Percentiles rank a stretch among this genome's conserved stretches.
These are phyloP conservation scores for Bolinopsis microptera DNA, from an alignment of 37 sponge, comb jelly and placozoan species.

Conservation along the genomic window DNA sequence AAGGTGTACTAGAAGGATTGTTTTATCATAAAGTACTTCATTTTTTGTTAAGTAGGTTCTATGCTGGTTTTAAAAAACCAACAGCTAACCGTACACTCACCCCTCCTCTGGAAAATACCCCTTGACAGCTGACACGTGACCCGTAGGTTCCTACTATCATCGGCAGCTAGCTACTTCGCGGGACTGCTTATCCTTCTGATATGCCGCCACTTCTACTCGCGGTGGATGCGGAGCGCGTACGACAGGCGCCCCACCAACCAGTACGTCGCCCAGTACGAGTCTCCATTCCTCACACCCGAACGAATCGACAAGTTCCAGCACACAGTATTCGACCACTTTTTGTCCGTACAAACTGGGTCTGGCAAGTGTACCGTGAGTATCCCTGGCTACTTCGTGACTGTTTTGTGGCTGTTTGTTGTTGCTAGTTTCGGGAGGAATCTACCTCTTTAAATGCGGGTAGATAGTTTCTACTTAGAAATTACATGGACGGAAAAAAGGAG, in stretches of 20 bases:
- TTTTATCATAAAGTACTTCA: too few relatives aligned
- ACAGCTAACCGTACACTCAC: not conserved
- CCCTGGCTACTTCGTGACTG: not conserved
- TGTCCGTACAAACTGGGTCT: slow-evolving; percentile 44
- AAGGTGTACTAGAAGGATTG: too few relatives aligned
- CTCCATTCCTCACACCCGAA: slow-evolving; percentile 58
- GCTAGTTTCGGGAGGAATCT: not conserved
- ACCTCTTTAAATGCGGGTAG: not conserved
- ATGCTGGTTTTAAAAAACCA: not conserved
- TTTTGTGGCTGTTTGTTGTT: not conserved
- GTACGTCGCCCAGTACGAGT: slow-evolving; percentile 41
- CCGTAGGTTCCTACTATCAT: slow-evolving; percentile 46
- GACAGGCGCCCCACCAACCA: slow-evolving; percentile 42
- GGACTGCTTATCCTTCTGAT: slow-evolving; percentile 57
- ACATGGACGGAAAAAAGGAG: too few relatives aligned
- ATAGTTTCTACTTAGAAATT: not conserved
- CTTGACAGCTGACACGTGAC: not conserved
- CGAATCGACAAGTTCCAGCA: slow-evolving; percentile 60
- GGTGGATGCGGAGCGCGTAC: slow-evolving; percentile 44
- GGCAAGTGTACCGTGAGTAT: slow-evolving; percentile 65
- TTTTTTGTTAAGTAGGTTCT: too few relatives aligned
- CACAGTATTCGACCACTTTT: slow-evolving; percentile 48
- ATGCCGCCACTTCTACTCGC: slow-evolving; percentile 51
- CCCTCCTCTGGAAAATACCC: not conserved
- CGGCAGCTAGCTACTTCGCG: slow-evolving; percentile 26